Evolutionary conservation across 1,140 invertebrate species (phyloP).

Genomic region (Scaptomyza pallida): DNA sequence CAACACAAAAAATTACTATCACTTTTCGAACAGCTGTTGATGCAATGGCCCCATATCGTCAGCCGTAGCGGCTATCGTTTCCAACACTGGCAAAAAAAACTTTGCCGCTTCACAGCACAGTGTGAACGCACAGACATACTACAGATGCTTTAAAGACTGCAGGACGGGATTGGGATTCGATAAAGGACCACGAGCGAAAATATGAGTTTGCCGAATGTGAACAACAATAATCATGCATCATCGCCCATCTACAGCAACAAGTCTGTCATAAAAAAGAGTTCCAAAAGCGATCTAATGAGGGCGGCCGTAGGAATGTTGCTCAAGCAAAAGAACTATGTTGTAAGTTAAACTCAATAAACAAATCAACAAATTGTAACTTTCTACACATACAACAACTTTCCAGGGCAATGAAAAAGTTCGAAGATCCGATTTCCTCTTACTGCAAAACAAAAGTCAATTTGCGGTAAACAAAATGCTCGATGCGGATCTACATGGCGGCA

Average conservation of each 20-base stretch:
- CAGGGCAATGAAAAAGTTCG: slow-evolving; percentile 78
- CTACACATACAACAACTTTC: not conserved
- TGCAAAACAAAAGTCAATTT: slow-evolving; percentile 81
- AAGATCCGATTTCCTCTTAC: slow-evolving; percentile 75
- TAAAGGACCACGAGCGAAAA: slow-evolving; percentile 46
- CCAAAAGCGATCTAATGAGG: slow-evolving; percentile 74
- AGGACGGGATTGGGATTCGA: slow-evolving; percentile 67
- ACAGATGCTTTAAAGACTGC: slow-evolving; percentile 48
- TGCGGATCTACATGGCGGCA: slow-evolving; percentile 73
- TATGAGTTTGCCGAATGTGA: slow-evolving; percentile 71
- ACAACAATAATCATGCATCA: slow-evolving; percentile 56
- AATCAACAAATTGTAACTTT: not conserved
- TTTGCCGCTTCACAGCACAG: slow-evolving; percentile 30
- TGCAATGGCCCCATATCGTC: slow-evolving; percentile 5
- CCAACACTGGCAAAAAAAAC: slow-evolving; percentile 17
- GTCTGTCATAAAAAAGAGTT: slow-evolving; percentile 59
- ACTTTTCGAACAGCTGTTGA: slow-evolving; percentile 35
- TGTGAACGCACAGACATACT: slow-evolving; percentile 22
- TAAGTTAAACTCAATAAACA: slow-evolving; percentile 40
- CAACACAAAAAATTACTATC: slow-evolving; percentile 30
- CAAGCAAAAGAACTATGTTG: slow-evolving; percentile 82
- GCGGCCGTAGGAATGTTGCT: slow-evolving; percentile 75
- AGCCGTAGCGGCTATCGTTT: slow-evolving; percentile 20
- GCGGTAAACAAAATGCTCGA: slow-evolving; percentile 80
- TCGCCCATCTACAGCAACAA: slow-evolving; percentile 62